phyloP scores from a whole-genome alignment of 2,888 invertebrate genomes.

The Cerastis leucographa region DNA sequence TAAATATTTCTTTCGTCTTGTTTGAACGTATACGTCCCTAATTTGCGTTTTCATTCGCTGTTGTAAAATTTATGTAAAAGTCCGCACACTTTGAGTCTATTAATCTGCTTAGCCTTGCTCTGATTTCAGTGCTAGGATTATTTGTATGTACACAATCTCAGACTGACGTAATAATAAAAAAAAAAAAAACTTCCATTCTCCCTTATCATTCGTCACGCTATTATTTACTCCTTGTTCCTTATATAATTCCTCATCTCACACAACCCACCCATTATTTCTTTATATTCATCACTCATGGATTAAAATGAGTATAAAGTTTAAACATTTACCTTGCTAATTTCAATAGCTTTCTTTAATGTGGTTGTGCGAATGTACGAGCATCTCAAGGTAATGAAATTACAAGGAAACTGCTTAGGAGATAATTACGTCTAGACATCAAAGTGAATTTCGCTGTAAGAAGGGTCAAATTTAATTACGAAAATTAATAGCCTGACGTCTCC shows the following conservation, averaged over 20 bases:
- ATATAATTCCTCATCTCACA: too few relatives aligned
- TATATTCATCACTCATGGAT: background rate
- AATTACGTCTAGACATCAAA: conserved; percentile 65
- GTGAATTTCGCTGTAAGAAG: conserved; percentile 56
- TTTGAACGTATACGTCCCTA: conserved; percentile 8
- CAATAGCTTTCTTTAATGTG: conserved; percentile 39
- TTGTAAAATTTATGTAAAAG: conserved; percentile 25
- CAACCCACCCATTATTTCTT: too few relatives aligned
- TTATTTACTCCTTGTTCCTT: too few relatives aligned
- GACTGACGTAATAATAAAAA: conserved; percentile 29
- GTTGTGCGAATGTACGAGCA: conserved; percentile 15
- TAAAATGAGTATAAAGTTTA: conserved; percentile 17
- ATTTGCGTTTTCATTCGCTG: conserved; percentile 23
- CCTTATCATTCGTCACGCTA: too few relatives aligned
- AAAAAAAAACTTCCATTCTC: background rate
- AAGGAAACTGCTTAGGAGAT: conserved; percentile 53
- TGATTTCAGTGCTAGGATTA: conserved; percentile 50
- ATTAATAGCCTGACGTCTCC: conserved; percentile 65
- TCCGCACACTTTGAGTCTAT: conserved; percentile 19
- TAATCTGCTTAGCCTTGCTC: conserved; percentile 44
- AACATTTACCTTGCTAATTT: conserved; percentile 27
- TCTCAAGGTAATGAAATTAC: conserved; percentile 41
- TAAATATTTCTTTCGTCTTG: conserved; percentile 33
- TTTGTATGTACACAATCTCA: conserved; percentile 39
- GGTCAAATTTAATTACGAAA: conserved; percentile 71